Base-by-base conservation (phyloP, 2,888 invertebrate species). In the Diachrysia chrysitis region DNA sequence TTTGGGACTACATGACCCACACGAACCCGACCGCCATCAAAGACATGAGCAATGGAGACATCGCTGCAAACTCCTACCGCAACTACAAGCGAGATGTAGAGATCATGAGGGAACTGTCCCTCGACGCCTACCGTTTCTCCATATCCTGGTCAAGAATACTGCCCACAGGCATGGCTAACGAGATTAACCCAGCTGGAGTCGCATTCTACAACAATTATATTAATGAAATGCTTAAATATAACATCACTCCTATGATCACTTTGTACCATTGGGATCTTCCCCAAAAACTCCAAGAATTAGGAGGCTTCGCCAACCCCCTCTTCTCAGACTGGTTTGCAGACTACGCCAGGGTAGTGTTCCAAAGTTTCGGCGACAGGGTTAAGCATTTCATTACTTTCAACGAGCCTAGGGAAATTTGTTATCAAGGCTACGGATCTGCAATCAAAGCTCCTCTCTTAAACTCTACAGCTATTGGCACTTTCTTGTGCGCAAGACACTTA, bases 141-240 rank as follows among this genome's bases (percentile, higher is more conserved):
- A 82, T 96, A 12, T 94, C 96, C 5, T 97, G 97, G 97, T 74
- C 96, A 0, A 89, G 97, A 58, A 92, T 97, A 37, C 85, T 97
- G 9, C 96, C 97, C 0, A 95, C 92, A 42, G 97, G 96, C 17
- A 89, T 93, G 37, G 64, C 92, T 1, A 92, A 95, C 56, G 81
- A 90, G 2, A 82, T 96, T 19, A 97, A 96, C 83, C 86, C 94
- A 75, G 93, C 93, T 0, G 97, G 97, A 5, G 89, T 97, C 14
- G 89, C 94, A 14, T 97, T 96, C 86, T 97, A 97, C 87, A 96
- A 96, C 76, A 92, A 95, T 65, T 86, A 97, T 0, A 96, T 97
- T 58, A 86, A 97, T 79, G 96, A 96, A 82, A 92, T 97, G 67
- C 65, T 96, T 0, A 95, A 92, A 37, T 96, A 96, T 74, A 95